A percentile compares a stretch with the other conserved stretches of the same genome.
Conservation (phyloP, 2,888 invertebrate genomes). For the Drosophila gaucha region DNA sequence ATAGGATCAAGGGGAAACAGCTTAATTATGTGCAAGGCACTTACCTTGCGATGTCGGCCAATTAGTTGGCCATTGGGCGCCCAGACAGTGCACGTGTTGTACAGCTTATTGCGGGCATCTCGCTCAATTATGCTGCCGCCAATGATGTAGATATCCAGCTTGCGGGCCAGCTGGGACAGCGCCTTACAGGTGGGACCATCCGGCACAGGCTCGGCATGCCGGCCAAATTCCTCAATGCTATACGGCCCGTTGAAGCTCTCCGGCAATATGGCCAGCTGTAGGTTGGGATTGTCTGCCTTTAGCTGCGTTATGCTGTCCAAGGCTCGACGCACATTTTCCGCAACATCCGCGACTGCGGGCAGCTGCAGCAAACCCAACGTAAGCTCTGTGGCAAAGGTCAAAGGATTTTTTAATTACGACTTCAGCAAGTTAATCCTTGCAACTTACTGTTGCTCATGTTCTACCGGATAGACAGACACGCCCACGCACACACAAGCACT, state of each 20-base stretch:
- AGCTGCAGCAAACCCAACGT: conserved; percentile 79
- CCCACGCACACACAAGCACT: neutral
- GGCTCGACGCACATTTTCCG: conserved; percentile 71
- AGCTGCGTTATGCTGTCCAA: conserved; percentile 62
- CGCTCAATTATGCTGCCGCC: conserved; percentile 96
- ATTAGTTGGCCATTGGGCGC: conserved; percentile 91
- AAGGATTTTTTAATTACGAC: conserved; percentile 40
- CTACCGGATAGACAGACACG: neutral
- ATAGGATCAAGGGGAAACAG: neutral
- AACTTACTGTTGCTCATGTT: conserved; percentile 48
- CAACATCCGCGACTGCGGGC: conserved; percentile 65
- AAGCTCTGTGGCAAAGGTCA: conserved; percentile 53
- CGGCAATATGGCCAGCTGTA: conserved; percentile 88
- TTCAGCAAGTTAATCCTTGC: conserved; percentile 20
- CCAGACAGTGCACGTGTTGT: conserved; percentile 96
- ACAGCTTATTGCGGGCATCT: conserved; percentile 86
- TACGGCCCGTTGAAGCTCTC: conserved; percentile 99
- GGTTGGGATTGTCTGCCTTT: conserved; percentile 73
- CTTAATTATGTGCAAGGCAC: conserved; percentile 41
- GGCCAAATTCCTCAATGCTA: conserved; percentile 90
- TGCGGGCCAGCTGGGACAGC: conserved; percentile 90
- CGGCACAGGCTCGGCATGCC: conserved; percentile 95
- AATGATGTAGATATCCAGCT: conserved; percentile 91
- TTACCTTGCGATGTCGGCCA: conserved; percentile 93
- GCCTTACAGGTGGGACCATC: conserved; percentile 90